phyloP scores from a whole-genome alignment of 2,113 vertebrate genomes.

The Phrynocephalus versicolor region DNA sequence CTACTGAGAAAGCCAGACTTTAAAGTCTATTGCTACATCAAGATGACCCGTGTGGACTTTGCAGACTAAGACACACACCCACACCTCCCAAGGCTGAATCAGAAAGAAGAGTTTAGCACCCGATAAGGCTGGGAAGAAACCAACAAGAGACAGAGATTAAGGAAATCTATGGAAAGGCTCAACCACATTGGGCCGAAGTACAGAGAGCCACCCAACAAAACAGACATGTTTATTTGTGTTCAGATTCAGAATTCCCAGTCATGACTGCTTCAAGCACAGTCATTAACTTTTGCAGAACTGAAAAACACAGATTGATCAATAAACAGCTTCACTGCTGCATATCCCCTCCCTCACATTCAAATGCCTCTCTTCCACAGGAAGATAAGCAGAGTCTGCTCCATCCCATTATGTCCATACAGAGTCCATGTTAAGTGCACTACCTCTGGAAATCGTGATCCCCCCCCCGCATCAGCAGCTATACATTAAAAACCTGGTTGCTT shows the following conservation, averaged over 20 bases:
- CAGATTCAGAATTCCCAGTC: background rate
- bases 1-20: conserved; percentile 3
- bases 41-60: background rate
- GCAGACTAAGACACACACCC: too few species aligned
- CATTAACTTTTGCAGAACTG: background rate
- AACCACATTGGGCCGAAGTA: background rate
- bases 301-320: background rate
- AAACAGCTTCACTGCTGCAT: background rate
- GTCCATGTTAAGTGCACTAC: background rate
- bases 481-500: too few species aligned
- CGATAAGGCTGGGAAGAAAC: background rate
- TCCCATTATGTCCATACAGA: background rate
- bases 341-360: background rate
- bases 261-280: background rate
- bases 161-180: background rate
- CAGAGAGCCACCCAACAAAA: background rate
- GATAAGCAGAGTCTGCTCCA: background rate
- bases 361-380: background rate
- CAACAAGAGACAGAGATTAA: background rate
- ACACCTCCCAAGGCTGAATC: background rate
- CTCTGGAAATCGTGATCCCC: background rate
- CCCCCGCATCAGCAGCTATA: too few species aligned
- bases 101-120: background rate
- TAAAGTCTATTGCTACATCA: background rate
- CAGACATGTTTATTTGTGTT: background rate